Evolutionary conservation across 1,140 invertebrate genomes (phyloP).

Genomic region (Meloidogyne hapla): DNA sequence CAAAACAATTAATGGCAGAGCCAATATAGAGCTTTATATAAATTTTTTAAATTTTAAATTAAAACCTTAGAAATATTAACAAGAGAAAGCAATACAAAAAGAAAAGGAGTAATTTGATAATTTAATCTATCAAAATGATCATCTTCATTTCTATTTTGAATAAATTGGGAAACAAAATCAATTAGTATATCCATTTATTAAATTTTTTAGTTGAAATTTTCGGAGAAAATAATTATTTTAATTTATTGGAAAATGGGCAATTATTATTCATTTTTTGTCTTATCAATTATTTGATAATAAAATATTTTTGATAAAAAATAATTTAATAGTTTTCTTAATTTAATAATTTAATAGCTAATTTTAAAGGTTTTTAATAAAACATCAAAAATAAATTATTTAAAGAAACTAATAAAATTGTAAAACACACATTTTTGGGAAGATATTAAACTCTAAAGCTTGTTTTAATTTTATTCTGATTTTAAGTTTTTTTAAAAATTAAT

Average conservation of each 20-base stretch:
- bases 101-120: slow-evolving; percentile 51
- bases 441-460: too few species aligned
- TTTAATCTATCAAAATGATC: slow-evolving; percentile 49
- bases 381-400: too few species aligned
- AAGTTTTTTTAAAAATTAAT: too few species aligned
- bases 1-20: slow-evolving; percentile 51
- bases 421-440: too few species aligned
- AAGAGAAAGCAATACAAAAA: slow-evolving; percentile 45
- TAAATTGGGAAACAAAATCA: slow-evolving; percentile 44
- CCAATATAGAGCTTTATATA: slow-evolving; percentile 52
- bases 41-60: not conserved
- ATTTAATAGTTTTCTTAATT: too few species aligned
- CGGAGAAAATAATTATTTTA: not conserved
- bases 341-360: too few species aligned
- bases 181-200: slow-evolving; percentile 44
- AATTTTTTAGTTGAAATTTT: not conserved
- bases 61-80: slow-evolving; percentile 51
- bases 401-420: too few species aligned
- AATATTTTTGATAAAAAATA: too few species aligned
- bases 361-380: too few species aligned
- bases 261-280: too few species aligned
- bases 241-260: not conserved
- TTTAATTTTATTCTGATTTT: too few species aligned
- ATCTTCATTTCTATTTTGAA: slow-evolving; percentile 41
- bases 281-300: too few species aligned